These are phyloP conservation scores for Paedocypris sp. DNA, from an alignment of 2,113 vertebrate genomes.

Conservation along the genomic window DNA sequence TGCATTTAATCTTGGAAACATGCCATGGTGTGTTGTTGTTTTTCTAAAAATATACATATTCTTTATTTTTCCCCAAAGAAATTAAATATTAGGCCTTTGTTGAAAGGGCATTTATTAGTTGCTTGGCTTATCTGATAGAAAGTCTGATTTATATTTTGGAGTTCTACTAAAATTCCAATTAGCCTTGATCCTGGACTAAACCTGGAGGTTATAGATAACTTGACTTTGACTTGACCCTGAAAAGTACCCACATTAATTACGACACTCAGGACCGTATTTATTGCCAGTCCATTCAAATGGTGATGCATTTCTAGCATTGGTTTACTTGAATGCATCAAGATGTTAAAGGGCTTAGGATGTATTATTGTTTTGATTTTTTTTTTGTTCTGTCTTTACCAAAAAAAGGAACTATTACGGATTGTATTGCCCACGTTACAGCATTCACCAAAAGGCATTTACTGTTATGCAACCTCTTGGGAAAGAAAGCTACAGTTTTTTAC, in stretches of 20 bases:
- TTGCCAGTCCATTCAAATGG: slow-evolving; percentile 52
- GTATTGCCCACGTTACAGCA: slow-evolving; percentile 23
- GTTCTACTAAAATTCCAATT: slow-evolving; percentile 50
- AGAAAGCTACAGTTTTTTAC: slow-evolving; percentile 29
- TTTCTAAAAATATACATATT: slow-evolving; percentile 66
- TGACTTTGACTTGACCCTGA: slow-evolving; percentile 55
- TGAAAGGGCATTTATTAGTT: slow-evolving; percentile 38
- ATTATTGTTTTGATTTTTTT: slow-evolving; percentile 37
- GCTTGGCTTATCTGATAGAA: slow-evolving; percentile 43
- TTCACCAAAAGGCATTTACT: slow-evolving; percentile 30
- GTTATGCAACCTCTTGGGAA: slow-evolving; percentile 21
- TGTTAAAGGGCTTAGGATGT: slow-evolving; percentile 46
- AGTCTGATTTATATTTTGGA: slow-evolving; percentile 49
- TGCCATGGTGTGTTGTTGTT: slow-evolving; percentile 49
- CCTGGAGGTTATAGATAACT: slow-evolving; percentile 54
- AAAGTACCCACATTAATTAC: slow-evolving; percentile 50
- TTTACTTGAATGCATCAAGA: slow-evolving; percentile 43
- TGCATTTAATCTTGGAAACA: slow-evolving; percentile 56
- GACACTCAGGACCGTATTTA: slow-evolving; percentile 69
- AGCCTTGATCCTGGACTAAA: slow-evolving; percentile 55
- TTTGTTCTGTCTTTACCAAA: slow-evolving; percentile 63
- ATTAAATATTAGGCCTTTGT: slow-evolving; percentile 48
- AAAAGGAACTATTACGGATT: slow-evolving; percentile 30
- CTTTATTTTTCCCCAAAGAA: slow-evolving; percentile 68
- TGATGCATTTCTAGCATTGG: slow-evolving; percentile 42